phyloP scores from a whole-genome alignment of 2,113 vertebrate genomes.

The Promerops cafer region DNA sequence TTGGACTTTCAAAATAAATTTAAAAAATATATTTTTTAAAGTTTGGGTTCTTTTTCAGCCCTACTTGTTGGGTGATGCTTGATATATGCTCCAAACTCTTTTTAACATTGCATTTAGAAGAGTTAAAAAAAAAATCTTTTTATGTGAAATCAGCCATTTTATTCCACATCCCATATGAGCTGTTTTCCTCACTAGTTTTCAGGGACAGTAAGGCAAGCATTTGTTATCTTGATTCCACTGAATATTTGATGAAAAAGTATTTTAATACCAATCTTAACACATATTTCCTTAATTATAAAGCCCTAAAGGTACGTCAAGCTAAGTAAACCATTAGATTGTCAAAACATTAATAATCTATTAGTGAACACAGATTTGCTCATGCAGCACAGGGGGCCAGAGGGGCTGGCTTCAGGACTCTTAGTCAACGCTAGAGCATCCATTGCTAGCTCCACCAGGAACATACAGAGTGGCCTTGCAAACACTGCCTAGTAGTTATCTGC shows the following conservation, averaged over 20 bases:
- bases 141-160: background rate
- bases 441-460: background rate
- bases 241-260: background rate
- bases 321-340: background rate
- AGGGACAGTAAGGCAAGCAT: background rate
- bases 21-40: background rate
- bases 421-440: rapidly evolving
- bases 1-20: background rate
- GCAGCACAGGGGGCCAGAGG: background rate
- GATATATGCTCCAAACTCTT: background rate
- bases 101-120: background rate
- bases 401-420: background rate
- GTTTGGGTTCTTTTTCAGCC: background rate
- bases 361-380: background rate
- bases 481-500: background rate
- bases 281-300: background rate
- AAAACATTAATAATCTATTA: background rate
- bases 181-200: background rate
- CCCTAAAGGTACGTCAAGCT: background rate
- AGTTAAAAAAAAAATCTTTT: background rate
- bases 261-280: background rate
- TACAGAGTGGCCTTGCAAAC: background rate
- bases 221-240: background rate
- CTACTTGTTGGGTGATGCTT: background rate
- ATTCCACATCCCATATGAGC: background rate